phyloP scores from a whole-genome alignment of 2,113 vertebrate species.

The Archocentrus centrarchus region DNA sequence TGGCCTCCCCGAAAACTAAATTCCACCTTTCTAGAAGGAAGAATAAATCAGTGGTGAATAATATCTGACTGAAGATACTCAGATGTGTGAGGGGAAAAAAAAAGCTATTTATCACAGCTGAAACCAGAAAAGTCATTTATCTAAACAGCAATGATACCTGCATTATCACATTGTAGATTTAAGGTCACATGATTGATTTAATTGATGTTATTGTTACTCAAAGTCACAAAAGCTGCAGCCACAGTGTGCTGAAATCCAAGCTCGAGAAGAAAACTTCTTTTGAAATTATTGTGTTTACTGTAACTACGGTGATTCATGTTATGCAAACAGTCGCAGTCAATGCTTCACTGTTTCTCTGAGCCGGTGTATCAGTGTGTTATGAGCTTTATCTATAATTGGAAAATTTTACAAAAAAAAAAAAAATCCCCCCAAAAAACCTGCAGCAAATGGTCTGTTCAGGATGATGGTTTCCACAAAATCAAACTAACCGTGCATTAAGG shows the following conservation, averaged over 20 bases:
- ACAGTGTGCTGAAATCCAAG: conserved; percentile 18
- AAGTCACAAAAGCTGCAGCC: conserved; percentile 42
- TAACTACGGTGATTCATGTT: conserved; percentile 61
- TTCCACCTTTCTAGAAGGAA: background rate
- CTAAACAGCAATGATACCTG: background rate
- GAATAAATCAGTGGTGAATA: conserved; percentile 9
- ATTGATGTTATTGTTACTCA: conserved; percentile 49
- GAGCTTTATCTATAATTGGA: conserved; percentile 46
- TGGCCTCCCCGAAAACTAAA: background rate
- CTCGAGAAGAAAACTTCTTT: conserved; percentile 29
- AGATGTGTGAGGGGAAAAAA: background rate
- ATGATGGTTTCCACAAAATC: background rate
- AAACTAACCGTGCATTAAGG: background rate
- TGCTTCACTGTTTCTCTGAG: conserved; percentile 49
- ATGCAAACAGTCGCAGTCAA: conserved; percentile 56
- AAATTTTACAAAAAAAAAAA: conserved; percentile 10
- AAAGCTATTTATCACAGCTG: background rate
- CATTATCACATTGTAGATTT: background rate
- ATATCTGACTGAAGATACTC: background rate
- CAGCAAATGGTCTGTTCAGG: background rate
- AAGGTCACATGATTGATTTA: conserved; percentile 21
- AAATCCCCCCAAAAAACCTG: background rate
- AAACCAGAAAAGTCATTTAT: background rate
- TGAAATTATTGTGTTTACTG: conserved; percentile 63
- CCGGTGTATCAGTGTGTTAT: conserved; percentile 24